phyloP scores from a whole-genome alignment of 2,797 vertebrate species.

The Amphiprion clarkii region DNA sequence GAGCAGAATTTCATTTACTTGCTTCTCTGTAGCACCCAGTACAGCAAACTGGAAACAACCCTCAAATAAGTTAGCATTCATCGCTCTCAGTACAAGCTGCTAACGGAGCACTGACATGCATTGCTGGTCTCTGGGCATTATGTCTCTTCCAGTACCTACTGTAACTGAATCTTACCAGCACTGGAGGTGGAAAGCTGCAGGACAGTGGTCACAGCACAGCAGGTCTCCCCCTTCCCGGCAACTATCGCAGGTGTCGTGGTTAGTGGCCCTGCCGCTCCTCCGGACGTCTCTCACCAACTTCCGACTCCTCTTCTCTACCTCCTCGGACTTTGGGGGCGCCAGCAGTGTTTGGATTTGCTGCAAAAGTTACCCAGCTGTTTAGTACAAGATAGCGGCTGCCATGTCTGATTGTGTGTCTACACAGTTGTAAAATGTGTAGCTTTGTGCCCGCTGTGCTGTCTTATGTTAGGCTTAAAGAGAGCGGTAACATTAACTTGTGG shows the following conservation, averaged over 20 bases:
- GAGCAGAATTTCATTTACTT: neutral
- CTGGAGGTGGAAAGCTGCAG: slow-evolving; percentile 97
- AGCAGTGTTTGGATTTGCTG: slow-evolving; percentile 98
- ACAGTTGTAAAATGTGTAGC: slow-evolving; percentile 3
- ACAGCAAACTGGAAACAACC: too few species aligned
- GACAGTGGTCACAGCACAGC: slow-evolving; percentile 97
- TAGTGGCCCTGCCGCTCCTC: slow-evolving; percentile 95
- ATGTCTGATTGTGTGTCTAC: too few species aligned
- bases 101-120: neutral
- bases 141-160: neutral
- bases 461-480: slow-evolving; percentile 5
- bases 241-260: slow-evolving; percentile 98
- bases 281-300: slow-evolving; percentile 94
- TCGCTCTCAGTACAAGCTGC: neutral
- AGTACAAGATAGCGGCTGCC: neutral
- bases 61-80: too few species aligned
- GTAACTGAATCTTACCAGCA: slow-evolving; percentile 88
- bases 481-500: slow-evolving; percentile 36
- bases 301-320: slow-evolving; percentile 93
- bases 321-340: slow-evolving; percentile 96
- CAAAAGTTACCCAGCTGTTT: slow-evolving; percentile 33
- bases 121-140: neutral
- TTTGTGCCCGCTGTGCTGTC: neutral
- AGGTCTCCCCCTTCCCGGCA: slow-evolving; percentile 97
- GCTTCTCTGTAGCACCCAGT: too few species aligned